These are phyloP conservation scores for Stigmatopora nigra DNA, from an alignment of 2,113 vertebrate genomes.

Conservation along the genomic window DNA sequence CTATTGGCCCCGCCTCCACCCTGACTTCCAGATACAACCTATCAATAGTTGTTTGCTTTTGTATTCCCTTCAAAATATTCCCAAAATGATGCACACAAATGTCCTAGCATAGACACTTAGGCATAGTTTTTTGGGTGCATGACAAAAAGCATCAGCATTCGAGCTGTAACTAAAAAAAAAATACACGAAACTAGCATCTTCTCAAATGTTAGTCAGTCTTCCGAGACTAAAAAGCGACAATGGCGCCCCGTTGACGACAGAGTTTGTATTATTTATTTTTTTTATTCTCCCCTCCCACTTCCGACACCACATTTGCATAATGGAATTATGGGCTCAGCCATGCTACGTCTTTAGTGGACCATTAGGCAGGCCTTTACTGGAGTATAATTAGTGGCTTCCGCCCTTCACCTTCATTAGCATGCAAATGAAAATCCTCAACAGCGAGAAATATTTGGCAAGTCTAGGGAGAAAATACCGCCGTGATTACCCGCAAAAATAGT, in stretches of 20 bases:
- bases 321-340: slow-evolving; percentile 82
- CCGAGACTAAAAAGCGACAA: slow-evolving; percentile 30
- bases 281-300: slow-evolving; percentile 64
- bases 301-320: slow-evolving; percentile 86
- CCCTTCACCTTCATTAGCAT: slow-evolving; percentile 94
- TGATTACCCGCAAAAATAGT: slow-evolving; percentile 56
- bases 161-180: neutral
- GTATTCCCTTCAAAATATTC: too few species aligned
- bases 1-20: too few species aligned
- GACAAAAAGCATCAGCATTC: neutral
- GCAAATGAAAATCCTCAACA: slow-evolving; percentile 82
- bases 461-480: slow-evolving; percentile 71
- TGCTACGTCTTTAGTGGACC: slow-evolving; percentile 80
- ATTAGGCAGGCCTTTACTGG: slow-evolving; percentile 81
- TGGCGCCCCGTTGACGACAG: slow-evolving; percentile 68
- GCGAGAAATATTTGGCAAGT: slow-evolving; percentile 73
- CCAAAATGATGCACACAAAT: too few species aligned
- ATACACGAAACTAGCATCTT: neutral
- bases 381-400: slow-evolving; percentile 95
- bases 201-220: slow-evolving; percentile 9
- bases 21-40: too few species aligned
- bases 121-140: neutral
- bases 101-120: neutral
- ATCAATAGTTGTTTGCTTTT: too few species aligned
- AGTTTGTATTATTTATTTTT: slow-evolving; percentile 9